Conservation (phyloP, 2,888 invertebrate genomes). For the Nymphalis polychloros region DNA sequence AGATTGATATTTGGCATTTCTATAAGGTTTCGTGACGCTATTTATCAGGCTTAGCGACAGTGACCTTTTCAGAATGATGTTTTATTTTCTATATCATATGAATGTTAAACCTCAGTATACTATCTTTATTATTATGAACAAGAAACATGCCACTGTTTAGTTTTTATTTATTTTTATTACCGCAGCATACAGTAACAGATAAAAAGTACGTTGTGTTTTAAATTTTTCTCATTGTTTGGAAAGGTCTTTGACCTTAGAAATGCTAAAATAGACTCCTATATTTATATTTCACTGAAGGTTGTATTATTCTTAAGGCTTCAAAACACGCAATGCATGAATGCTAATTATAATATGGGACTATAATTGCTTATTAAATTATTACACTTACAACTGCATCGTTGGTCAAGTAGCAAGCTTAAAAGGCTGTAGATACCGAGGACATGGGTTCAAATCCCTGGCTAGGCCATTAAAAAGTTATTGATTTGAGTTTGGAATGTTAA, state of each 20-base stretch:
- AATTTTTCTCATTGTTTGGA: slow-evolving; percentile 14
- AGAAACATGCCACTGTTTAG: slow-evolving; percentile 7
- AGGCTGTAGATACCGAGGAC: too few relatives aligned
- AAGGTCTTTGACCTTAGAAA: slow-evolving; percentile 21
- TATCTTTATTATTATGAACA: background rate
- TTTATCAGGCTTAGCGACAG: slow-evolving; percentile 4
- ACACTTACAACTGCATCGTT: background rate
- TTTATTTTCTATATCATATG: background rate
- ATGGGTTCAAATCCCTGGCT: too few relatives aligned
- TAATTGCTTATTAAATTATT: slow-evolving; percentile 1
- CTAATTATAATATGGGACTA: background rate
- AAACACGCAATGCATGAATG: slow-evolving; percentile 7
- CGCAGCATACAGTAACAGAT: slow-evolving; percentile 8
- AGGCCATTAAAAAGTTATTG: too few relatives aligned
- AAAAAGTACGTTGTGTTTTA: slow-evolving; percentile 13
- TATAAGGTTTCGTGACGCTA: slow-evolving; percentile 6
- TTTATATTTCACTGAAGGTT: slow-evolving; percentile 19
- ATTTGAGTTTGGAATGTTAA: too few relatives aligned
- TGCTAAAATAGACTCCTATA: slow-evolving; percentile 22
- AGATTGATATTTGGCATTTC: slow-evolving; percentile 21
- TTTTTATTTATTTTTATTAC: slow-evolving; percentile 19
- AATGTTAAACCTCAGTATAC: background rate
- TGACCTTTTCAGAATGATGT: background rate
- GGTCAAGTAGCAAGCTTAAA: too few relatives aligned
- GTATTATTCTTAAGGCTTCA: slow-evolving; percentile 12